Base-by-base conservation (phyloP, 2,113 vertebrate species). In the Ophthalmolycus amberensis region DNA sequence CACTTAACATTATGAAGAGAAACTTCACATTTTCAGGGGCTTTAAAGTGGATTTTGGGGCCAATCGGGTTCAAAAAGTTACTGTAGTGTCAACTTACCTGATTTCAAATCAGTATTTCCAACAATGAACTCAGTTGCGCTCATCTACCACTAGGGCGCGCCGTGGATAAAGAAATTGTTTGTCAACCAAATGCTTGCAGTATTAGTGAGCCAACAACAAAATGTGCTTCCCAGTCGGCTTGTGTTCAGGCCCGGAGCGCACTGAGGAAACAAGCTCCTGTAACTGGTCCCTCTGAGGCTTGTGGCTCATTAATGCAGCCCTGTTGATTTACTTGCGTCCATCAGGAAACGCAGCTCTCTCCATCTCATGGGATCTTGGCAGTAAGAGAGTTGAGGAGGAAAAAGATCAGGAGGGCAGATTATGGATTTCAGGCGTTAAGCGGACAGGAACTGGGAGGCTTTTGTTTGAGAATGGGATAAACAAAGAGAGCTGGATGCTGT, bases 401-500 rank as follows among this genome's bases (percentile, higher is more conserved):
- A 59, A 38, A 77, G 65, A 69, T 80, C 38, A 25, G 37, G 44
- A 40, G 66, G 14, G 71, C 10, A 84, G 83, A 84, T 82, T 54
- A 77, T 79, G 74, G 79, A 83, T 76, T 68, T 77, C 71, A 85
- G 75, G 80, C 34, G 54, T 40, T 76, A 42, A 75, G 75, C 86
- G 76, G 68, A 44, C 79, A 75, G 89, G 88, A 90, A 89, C 72
- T 69, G 71, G 71, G 77, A 87, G 82, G 84, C 40, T 85, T 88
- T 60, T 87, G 85, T 89, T 84, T 80, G 71, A 75, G 75, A 77
- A 20, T 63, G 46, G 20, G 71, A 85, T 92, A 88, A 87, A 92
- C 86, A 86, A 58, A 5, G 34, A 42, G 68, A 16, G 76, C 63
- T 86, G 78, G 70, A 79, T 71, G 85, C 50, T 77, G 85, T 88